phyloP scores from a whole-genome alignment of 2,888 invertebrate genomes.

The Beris morrisii region DNA sequence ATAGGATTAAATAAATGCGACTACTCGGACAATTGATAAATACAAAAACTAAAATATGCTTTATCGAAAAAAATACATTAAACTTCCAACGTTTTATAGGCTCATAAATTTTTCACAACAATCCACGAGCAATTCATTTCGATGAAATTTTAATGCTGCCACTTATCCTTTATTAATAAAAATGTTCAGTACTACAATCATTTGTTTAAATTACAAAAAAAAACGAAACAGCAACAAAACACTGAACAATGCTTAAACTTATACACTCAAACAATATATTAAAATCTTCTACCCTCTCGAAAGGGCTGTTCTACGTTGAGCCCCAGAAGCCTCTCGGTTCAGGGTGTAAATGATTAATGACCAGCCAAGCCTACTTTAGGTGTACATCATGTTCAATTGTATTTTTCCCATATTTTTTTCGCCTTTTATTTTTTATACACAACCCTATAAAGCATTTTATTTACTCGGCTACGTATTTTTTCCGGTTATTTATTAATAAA shows the following conservation, averaged over 20 bases:
- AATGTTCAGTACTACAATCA: conserved; percentile 11
- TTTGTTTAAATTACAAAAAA: conserved; percentile 20
- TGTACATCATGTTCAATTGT: conserved; percentile 27
- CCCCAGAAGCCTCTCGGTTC: conserved; percentile 10
- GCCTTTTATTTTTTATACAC: not conserved
- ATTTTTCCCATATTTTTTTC: conserved; percentile 3
- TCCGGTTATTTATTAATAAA: too few relatives aligned
- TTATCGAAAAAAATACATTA: too few relatives aligned
- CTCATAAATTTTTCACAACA: conserved; percentile 12
- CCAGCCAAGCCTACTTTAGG: conserved; percentile 9
- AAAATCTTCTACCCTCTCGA: conserved; percentile 12
- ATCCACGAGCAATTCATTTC: conserved; percentile 27
- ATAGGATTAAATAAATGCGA: too few relatives aligned
- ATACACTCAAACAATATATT: not conserved
- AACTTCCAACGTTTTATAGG: conserved; percentile 11
- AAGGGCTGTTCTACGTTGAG: conserved; percentile 4
- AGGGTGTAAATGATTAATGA: conserved; percentile 27
- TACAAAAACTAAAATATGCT: too few relatives aligned
- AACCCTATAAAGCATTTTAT: not conserved
- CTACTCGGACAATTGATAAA: too few relatives aligned
- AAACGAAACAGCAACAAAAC: not conserved
- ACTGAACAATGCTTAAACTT: conserved; percentile 18
- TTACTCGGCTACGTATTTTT: not conserved
- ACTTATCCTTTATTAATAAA: conserved; percentile 30
- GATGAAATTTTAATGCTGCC: conserved; percentile 27